A percentile compares a stretch with the other conserved stretches of the same genome.
These are phyloP conservation scores for Deroplatys truncata DNA, from an alignment of 2,888 invertebrate species.

Conservation along the genomic window DNA sequence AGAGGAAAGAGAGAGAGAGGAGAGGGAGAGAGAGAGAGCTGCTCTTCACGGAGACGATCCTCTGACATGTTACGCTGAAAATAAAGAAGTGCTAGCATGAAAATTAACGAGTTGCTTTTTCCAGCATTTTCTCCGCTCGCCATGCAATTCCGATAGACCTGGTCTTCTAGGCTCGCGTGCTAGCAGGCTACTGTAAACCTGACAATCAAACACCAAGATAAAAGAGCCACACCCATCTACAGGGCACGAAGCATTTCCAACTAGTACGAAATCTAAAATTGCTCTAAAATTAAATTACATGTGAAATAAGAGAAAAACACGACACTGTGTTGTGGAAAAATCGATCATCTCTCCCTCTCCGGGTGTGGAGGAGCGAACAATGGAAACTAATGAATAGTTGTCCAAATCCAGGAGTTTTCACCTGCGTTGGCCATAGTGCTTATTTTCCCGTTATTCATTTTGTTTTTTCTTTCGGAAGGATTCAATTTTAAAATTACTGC, in stretches of 20 bases:
- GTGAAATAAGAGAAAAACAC: too few species aligned
- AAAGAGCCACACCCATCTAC: neutral
- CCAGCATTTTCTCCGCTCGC: neutral
- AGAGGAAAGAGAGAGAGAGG: too few species aligned
- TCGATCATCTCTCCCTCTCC: too few species aligned
- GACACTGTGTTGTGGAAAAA: too few species aligned
- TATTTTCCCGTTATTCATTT: too few species aligned
- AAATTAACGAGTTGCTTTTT: neutral
- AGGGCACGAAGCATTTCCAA: neutral
- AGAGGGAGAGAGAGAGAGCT: neutral
- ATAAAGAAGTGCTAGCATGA: neutral
- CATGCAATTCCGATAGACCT: neutral
- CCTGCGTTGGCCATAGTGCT: too few species aligned
- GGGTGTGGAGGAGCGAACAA: too few species aligned
- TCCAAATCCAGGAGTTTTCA: too few species aligned
- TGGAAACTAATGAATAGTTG: too few species aligned
- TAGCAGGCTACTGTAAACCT: neutral
- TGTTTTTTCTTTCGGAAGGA: too few species aligned
- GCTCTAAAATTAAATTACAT: too few species aligned
- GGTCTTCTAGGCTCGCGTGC: neutral
- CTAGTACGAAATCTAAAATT: neutral
- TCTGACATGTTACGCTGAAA: neutral
- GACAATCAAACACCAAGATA: neutral
- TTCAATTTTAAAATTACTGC: too few species aligned
- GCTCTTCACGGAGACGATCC: neutral